phyloP scores from a whole-genome alignment of 2,113 vertebrate genomes.

The Gallinago media region DNA sequence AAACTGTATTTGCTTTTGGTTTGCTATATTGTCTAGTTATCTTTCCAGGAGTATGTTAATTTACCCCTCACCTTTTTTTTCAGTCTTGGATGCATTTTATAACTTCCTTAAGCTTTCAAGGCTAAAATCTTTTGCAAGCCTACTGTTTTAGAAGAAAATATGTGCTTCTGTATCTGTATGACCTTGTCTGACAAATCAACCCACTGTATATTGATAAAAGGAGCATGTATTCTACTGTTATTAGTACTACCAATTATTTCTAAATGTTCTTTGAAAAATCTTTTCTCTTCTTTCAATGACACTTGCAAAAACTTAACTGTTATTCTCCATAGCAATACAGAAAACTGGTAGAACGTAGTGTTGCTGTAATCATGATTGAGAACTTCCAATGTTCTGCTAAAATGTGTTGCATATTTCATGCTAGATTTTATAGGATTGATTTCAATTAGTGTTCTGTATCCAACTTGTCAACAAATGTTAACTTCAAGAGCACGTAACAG shows the following conservation, averaged over 20 bases:
- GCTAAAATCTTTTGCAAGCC: not conserved
- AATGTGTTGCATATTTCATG: not conserved
- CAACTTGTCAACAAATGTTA: not conserved
- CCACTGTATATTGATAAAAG: not conserved
- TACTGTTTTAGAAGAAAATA: not conserved
- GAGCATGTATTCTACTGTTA: not conserved
- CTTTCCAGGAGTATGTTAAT: not conserved
- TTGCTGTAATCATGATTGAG: not conserved
- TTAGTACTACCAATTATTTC: not conserved
- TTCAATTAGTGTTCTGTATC: not conserved
- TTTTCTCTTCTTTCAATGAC: not conserved
- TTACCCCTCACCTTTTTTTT: not conserved
- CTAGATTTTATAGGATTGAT: not conserved
- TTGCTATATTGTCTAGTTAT: not conserved
- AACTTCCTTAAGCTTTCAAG: not conserved
- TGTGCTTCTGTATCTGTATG: not conserved
- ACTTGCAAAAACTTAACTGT: not conserved
- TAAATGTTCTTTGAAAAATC: not conserved
- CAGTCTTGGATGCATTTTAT: not conserved
- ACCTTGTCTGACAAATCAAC: not conserved
- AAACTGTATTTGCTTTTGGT: not conserved
- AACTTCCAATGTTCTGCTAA: not conserved
- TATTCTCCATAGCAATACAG: not conserved
- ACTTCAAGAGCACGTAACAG: not conserved
- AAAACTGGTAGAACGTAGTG: not conserved